Percentiles rank a stretch among this genome's conserved stretches.
Evolutionary conservation across 2,797 vertebrate genomes (phyloP).

Genomic region (Lacerta bilineata): DNA sequence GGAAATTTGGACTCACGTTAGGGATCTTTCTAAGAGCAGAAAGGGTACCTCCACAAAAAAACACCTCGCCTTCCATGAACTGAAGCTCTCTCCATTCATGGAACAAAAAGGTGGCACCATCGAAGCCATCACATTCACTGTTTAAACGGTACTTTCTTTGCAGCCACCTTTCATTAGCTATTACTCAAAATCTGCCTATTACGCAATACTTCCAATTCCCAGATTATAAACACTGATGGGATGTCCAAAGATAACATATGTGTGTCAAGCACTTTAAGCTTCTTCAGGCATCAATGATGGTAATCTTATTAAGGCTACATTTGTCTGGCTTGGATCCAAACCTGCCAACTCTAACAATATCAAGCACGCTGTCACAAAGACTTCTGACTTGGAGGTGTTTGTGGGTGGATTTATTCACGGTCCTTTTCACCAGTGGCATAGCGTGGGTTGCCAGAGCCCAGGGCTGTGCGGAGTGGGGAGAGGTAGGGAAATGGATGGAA

Average conservation of each 20-base stretch:
- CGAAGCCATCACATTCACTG: not conserved
- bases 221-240: slow-evolving; percentile 33
- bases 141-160: slow-evolving; percentile 31
- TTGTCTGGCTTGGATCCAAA: slow-evolving; percentile 59
- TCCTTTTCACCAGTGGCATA: not conserved
- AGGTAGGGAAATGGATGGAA: too few relatives aligned
- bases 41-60: not conserved
- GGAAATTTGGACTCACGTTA: not conserved
- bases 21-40: not conserved
- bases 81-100: not conserved
- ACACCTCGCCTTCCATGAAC: not conserved
- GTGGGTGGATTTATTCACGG: not conserved
- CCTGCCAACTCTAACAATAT: slow-evolving; percentile 33
- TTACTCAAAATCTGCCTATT: slow-evolving; percentile 23
- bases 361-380: slow-evolving; percentile 21
- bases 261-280: slow-evolving; percentile 55
- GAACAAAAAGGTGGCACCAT: too few relatives aligned
- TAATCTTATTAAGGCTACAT: slow-evolving; percentile 63
- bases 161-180: slow-evolving; percentile 24
- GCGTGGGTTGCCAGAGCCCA: too few relatives aligned
- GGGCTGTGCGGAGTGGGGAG: too few relatives aligned
- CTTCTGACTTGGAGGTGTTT: not conserved
- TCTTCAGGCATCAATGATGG: slow-evolving; percentile 49
- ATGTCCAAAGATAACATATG: slow-evolving; percentile 60
- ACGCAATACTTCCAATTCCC: slow-evolving; percentile 29